phyloP scores from a whole-genome alignment of 2,797 vertebrate species.

The Otus scops region DNA sequence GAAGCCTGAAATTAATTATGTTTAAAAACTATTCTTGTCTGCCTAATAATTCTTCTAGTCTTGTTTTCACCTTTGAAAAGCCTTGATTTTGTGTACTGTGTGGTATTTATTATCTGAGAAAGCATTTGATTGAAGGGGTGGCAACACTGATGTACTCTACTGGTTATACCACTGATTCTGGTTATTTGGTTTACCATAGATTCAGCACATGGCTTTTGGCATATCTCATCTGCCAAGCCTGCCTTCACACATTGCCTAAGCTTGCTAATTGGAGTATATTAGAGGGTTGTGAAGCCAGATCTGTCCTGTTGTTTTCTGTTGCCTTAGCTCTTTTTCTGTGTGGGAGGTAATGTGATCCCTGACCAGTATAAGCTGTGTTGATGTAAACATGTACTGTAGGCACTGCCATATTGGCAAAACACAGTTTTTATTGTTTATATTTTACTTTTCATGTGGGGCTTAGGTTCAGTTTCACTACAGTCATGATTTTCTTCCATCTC shows the following conservation, averaged over 20 bases:
- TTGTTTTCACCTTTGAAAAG: not conserved
- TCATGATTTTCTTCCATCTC: not conserved
- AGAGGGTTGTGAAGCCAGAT: not conserved
- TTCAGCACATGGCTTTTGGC: not conserved
- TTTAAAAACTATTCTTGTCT: not conserved
- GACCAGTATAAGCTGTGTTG: not conserved
- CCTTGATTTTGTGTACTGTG: not conserved
- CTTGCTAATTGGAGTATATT: not conserved
- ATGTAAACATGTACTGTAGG: not conserved
- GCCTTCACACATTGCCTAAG: not conserved
- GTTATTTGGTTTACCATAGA: not conserved
- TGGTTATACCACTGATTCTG: not conserved
- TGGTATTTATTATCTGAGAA: not conserved
- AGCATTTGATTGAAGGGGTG: not conserved
- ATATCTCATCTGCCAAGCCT: not conserved
- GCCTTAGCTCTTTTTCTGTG: not conserved
- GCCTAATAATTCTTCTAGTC: not conserved
- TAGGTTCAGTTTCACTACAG: not conserved
- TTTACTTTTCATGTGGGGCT: not conserved
- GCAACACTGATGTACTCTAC: not conserved
- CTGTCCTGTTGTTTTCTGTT: not conserved
- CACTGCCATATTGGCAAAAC: not conserved
- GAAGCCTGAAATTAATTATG: not conserved
- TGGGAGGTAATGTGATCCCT: not conserved
- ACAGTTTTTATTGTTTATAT: not conserved